phyloP scores from a whole-genome alignment of 1,140 invertebrate genomes.

The Conopomorpha cramerella region DNA sequence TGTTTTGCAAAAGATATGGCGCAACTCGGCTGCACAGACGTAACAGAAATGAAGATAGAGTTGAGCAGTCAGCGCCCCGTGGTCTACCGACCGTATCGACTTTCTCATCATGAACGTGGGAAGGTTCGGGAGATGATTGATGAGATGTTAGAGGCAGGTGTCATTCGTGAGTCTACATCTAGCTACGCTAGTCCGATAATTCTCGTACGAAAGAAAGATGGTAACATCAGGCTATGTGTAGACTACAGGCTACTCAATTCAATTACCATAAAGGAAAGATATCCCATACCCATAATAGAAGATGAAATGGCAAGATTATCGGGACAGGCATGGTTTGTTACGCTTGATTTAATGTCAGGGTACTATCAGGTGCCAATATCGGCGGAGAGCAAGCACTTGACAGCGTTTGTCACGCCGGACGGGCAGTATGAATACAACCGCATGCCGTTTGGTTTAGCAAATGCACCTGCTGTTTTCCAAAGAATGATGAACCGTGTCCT shows the following conservation, averaged over 20 bases:
- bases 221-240: slow-evolving; percentile 6
- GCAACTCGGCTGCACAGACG: slow-evolving; percentile 8
- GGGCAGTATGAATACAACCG: slow-evolving; percentile 18
- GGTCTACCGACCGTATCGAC: slow-evolving; percentile 9
- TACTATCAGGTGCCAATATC: slow-evolving; percentile 50
- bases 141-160: slow-evolving; percentile 10
- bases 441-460: no score
- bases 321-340: slow-evolving; percentile 32
- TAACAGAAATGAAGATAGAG: slow-evolving; percentile 10
- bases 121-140: slow-evolving; percentile 1
- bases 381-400: slow-evolving; percentile 18
- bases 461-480: no score
- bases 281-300: slow-evolving; percentile 6
- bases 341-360: slow-evolving; percentile 48
- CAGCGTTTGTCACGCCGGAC: slow-evolving; percentile 33
- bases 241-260: slow-evolving; percentile 4
- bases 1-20: slow-evolving; percentile 11
- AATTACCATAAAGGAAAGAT: slow-evolving; percentile 2
- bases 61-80: slow-evolving; percentile 9
- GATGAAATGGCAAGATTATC: slow-evolving; percentile 33
- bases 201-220: slow-evolving; percentile 10
- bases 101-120: slow-evolving; percentile 3
- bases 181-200: slow-evolving; percentile 7
- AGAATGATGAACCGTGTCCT: no score
- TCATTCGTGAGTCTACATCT: slow-evolving; percentile 25